Base-by-base conservation (phyloP, 2,113 vertebrate genomes). In the Gymnarchus niloticus region DNA sequence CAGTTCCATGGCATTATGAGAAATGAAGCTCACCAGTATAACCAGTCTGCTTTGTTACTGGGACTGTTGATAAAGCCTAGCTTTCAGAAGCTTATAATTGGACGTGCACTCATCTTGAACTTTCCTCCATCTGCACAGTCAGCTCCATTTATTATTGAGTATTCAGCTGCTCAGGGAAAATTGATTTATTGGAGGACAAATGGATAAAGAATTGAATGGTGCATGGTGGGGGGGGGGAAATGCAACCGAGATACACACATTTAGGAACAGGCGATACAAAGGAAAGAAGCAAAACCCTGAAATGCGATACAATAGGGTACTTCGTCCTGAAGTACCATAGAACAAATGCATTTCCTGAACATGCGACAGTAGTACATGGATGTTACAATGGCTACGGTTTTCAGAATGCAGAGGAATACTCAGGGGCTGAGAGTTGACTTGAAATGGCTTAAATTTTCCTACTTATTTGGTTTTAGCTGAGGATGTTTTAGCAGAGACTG, bases 61-160 rank as follows among this genome's bases (percentile, higher is more conserved):
- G 28, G 19, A 25, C 54, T 23, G n/a, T n/a, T n/a, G n/a, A n/a
- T n/a, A 80, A 49, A 25, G 65, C 0, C 0, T 17, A 48, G 56
- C 28, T 52, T 61, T 78, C 44, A 57, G 77, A 25, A 52, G 54
- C 57, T 59, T 44, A 44, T 69, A 84, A 84, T 73, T 81, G 44
- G 54, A 65, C 4, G 3, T 81, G 57, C 46, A 6, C 56, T 56
- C 4, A 17, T 57, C 44, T 56, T 81, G 46, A 61, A 86, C 44
- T 81, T 51, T 61, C 19, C 54, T 21, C 85, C 51, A 21, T 48
- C 57, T 84, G 56, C 33, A 48, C 37, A 48, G n/a, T 82, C n/a
- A 49, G 73, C 76, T 49, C 21, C 2, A 81, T 81, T 81, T 25
- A 81, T 80, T 78, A 48, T 78, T 59, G 28, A 85, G 57, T 84